Base-by-base conservation (phyloP, 2,888 invertebrate species). In the Oasisia sp. region DNA sequence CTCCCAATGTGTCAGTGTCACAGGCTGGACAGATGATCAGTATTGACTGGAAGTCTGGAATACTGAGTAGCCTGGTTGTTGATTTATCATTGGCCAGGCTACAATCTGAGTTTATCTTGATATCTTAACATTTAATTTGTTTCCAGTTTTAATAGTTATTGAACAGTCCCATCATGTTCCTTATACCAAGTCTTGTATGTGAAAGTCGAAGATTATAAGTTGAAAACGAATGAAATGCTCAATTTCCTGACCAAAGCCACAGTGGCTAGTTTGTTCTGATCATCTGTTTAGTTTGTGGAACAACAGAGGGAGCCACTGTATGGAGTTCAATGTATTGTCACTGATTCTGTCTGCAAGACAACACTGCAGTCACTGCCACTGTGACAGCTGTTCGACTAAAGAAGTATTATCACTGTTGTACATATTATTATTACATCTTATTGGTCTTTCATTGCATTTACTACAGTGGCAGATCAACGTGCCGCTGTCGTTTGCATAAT, bases 381-480 rank as follows among this genome's bases (percentile, higher is more conserved):
- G n/a, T 74, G 27, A 74, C 19, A 74, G 74, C 74, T 74, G 74
- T 27, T 74, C 74, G 27, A 27, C 27, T 74, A 74, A 19, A 19
- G n/a, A 74, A 74, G 74, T 74, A 74, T 74, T 74, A 74, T 74
- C 27, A 27, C 74, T 74, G 74, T 74, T 74, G 74, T 19, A 74
- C 27, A 74, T 74, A 74, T 0, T 5, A 19, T 19, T 14, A 19
- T 19, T 74, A 74, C 27, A 74, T 74, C 74, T 74, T 74, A 7
- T 74, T 74, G 74, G 74, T 74, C 74, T 74, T 74, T 74, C 74
- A 74, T 74, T 74, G 74, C 74, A 74, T 74, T 74, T 74, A 74
- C n/a, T 74, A n/a, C 74, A 74, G 74, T n/a, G 19, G 74, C 74
- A n/a, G 74, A 74, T 27, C 74, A 74, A n/a, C 1, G 27, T 27